These are phyloP conservation scores for Trichogramma pretiosum DNA, from an alignment of 1,140 invertebrate species.

Conservation along the genomic window DNA sequence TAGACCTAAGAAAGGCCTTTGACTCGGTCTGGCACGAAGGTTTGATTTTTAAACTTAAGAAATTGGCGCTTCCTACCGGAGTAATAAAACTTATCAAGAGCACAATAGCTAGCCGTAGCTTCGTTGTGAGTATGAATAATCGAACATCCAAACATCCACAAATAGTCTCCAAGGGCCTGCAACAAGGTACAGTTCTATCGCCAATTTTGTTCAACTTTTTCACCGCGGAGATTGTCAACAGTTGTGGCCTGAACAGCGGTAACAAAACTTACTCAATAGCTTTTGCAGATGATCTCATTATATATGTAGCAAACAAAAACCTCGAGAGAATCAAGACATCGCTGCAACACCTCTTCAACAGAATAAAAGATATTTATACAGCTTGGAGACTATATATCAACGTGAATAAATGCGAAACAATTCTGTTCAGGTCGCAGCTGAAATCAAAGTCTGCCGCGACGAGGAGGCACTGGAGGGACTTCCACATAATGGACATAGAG, in stretches of 20 bases:
- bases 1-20: slow-evolving; percentile 28
- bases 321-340: too few species aligned
- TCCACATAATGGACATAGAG: neutral
- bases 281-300: too few species aligned
- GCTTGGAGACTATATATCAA: slow-evolving; percentile 10
- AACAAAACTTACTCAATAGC: too few species aligned
- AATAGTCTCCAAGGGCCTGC: neutral
- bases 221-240: neutral
- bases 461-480: slow-evolving; percentile 3
- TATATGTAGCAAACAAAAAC: too few species aligned
- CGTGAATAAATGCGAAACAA: slow-evolving; percentile 9
- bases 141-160: neutral
- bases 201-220: neutral
- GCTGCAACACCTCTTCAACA: too few species aligned
- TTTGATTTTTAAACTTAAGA: slow-evolving; percentile 20
- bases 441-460: neutral
- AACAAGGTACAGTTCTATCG: slow-evolving; percentile 7
- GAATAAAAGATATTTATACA: too few species aligned
- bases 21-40: slow-evolving; percentile 23
- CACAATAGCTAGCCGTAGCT: slow-evolving; percentile 8
- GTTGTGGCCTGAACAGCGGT: too few species aligned
- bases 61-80: slow-evolving; percentile 9
- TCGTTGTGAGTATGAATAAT: neutral
- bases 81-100: slow-evolving; percentile 16
- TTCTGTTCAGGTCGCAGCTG: slow-evolving; percentile 2